Evolutionary conservation across 2,113 vertebrate species (phyloP), one percentile per base, ranked within the genome.

Genomic region (Oreochromis niloticus): DNA sequence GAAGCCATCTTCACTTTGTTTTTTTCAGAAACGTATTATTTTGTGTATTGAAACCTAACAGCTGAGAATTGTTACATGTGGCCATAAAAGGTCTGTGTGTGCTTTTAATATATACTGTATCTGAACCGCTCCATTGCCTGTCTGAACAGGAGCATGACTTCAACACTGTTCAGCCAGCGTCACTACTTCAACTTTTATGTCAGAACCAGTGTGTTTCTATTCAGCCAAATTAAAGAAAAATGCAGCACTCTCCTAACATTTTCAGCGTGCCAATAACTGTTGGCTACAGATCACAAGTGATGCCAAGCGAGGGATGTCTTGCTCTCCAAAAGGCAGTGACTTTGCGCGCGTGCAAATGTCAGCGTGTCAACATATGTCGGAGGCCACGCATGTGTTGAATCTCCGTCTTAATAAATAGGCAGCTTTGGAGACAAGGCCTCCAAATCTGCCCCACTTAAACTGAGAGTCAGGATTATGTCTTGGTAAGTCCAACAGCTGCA

Each of bases 401-500:
- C 36, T 16, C 7, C 27, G 6, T 41, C 36, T 71, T 85, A 84
- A 84, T 88, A 82, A 91, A 89, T n/a, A 79, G 61, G 59, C 80
- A 84, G 79, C 80, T 78, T 78, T 78, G 82, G 41, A 85, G 81
- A 78, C 43, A 24, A 79, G 59, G 6, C 6, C 59, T 84, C 30
- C 34, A 78, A 85, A 88, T 80, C 80, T 81, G 81, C 54, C 55
- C 27, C 50, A 75, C 81, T 88, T 59, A 81, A 68, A 88, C 5
- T 27, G 71, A 87, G 89, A 82, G 89, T 56, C 90, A 91, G 89
- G 93, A 85, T 92, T 83, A 88, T 86, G 56, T 48, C 43, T 84
- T 9, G 13, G 43, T 79, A 83, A 83, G 87, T 82, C 82, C 86
- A 91, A 87, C 94, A 95, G 92, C 94, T 93, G 95, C 34, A 89